Base-by-base conservation (phyloP, 1,140 invertebrate species). In the Penaeus japonicus region DNA sequence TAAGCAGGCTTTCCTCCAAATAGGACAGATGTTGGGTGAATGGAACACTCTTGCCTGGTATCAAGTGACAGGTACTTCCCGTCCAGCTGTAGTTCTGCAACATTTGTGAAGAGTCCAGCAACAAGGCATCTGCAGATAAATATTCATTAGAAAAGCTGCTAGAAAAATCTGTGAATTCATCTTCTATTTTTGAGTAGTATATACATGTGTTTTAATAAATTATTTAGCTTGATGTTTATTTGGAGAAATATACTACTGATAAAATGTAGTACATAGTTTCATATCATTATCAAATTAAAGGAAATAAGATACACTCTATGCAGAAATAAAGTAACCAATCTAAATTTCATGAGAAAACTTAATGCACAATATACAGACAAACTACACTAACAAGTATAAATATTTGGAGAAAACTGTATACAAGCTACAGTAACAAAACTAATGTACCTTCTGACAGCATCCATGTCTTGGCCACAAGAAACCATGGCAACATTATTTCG, bases 71-170 rank as follows among this genome's bases (percentile, higher is more conserved):
- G 91, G 91, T 97, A 97, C 87, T 94, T 93, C 65, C 94, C 95
- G 91, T 96, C 95, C 90, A 93, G 94, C 89, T 97, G 95, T 12
- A 97, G 91, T 93, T 97, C 96, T n/a, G 97, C 97, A 87, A 97
- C 94, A 93, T 98, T 99, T 92, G 96, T 96, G 92, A 97, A 98
- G 22, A 98, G 93, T 22, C 97, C 98, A 82, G 95, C 94, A 22
- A 97, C 92, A 22, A 99, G 92, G 91, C 97, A 96, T 92, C 90
- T 90, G 90, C n/a, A 20, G 59, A 62, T 57, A 62, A 62, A 30
- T 18, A 39, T 22, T 18, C 73, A 22, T n/a, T 35, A 73, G 27
- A 2, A 5, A 20, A 22, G 57, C 5, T 82, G 12, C 27, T 53
- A n/a, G 77, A 20, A 85, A 54, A 77, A 35, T 39, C 53, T 17